phyloP scores from a whole-genome alignment of 92 coral and sea anemone genomes.

The Palythoa grandis region DNA sequence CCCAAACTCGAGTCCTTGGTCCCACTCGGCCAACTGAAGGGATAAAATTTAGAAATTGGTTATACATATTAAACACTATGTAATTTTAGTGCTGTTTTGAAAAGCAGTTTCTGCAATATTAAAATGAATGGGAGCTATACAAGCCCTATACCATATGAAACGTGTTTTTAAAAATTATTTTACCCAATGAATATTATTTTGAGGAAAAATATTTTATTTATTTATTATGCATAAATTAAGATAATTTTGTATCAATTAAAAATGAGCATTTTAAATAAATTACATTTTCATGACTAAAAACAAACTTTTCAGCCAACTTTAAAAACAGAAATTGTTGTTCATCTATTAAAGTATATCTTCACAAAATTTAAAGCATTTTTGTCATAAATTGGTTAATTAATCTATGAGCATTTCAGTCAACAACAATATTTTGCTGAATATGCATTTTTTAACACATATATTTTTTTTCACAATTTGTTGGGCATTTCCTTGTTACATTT shows the following conservation, averaged over 20 bases:
- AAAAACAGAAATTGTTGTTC: conserved; percentile 1
- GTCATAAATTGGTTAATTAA: background rate
- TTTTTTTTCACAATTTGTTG: background rate
- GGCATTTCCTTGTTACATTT: background rate
- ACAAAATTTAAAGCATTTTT: conserved; percentile 21
- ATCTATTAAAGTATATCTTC: conserved; percentile 16
- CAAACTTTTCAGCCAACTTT: too few species aligned
- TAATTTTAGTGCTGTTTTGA: background rate
- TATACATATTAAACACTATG: too few species aligned
- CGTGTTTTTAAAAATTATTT: background rate
- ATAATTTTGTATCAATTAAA: conserved; percentile 2
- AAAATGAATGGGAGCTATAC: background rate
- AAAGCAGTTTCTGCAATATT: background rate
- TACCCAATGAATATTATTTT: background rate
- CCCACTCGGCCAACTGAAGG: conserved; percentile 58
- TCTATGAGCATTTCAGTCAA: conserved; percentile 9
- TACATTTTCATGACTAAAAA: background rate
- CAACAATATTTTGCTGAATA: background rate
- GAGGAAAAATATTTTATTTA: background rate
- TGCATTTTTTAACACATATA: conserved; percentile 1
- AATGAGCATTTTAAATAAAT: background rate
- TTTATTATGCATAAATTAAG: conserved; percentile 16
- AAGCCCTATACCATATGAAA: conserved; percentile 17
- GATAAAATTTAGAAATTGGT: background rate
- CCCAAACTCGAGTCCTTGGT: conserved; percentile 65